These are phyloP conservation scores for Rotaria socialis DNA, from an alignment of 2,888 invertebrate species.

Conservation along the genomic window DNA sequence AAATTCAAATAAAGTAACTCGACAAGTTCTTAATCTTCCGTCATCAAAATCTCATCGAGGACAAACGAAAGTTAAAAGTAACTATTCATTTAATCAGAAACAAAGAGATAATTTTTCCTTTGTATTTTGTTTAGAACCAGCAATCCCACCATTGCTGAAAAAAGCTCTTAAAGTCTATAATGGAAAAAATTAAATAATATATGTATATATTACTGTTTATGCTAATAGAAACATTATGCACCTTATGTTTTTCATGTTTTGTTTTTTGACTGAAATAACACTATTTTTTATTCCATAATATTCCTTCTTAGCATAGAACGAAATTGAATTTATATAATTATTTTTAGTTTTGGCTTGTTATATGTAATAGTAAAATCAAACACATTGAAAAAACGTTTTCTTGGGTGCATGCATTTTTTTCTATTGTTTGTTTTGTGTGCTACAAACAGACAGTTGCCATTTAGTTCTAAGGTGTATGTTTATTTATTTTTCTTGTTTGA, in stretches of 20 bases:
- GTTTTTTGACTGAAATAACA: too few species aligned
- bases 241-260: neutral
- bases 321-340: neutral
- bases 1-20: neutral
- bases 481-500: neutral
- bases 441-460: neutral
- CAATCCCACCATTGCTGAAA: neutral
- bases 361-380: conserved; percentile 23
- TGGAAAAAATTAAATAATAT: neutral
- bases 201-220: neutral
- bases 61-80: neutral
- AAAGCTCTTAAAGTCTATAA: neutral
- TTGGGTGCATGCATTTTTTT: neutral
- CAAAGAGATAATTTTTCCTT: neutral
- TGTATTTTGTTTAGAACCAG: neutral
- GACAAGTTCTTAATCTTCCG: neutral
- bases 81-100: too few species aligned
- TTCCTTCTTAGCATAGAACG: neutral
- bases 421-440: neutral
- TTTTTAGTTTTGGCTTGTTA: conserved; percentile 18
- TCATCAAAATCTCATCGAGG: neutral
- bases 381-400: neutral
- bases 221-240: neutral
- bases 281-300: neutral
- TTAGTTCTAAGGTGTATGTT: neutral